phyloP scores from a whole-genome alignment of 2,113 vertebrate genomes.

The Pipra filicauda region DNA sequence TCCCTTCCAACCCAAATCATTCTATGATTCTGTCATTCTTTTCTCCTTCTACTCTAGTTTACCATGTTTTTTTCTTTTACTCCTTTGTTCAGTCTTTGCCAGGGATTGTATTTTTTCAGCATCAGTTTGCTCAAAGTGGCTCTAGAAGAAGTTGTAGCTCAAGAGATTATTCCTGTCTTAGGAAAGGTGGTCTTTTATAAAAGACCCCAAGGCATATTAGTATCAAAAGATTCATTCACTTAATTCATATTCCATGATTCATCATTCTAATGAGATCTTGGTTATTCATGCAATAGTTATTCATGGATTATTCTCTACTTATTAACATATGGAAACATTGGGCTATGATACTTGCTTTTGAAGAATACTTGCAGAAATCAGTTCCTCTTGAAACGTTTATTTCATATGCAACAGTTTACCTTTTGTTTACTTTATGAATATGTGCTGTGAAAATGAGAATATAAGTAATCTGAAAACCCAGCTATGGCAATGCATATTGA shows the following conservation, averaged over 20 bases:
- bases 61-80: not conserved
- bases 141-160: not conserved
- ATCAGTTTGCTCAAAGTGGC: not conserved
- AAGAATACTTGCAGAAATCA: not conserved
- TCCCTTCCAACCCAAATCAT: not conserved
- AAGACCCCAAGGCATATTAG: not conserved
- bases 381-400: not conserved
- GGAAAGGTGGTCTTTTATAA: not conserved
- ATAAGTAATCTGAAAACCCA: not conserved
- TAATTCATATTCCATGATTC: constrained; percentile 17
- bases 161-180: not conserved
- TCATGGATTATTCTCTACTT: constrained; percentile 24
- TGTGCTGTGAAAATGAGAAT: not conserved
- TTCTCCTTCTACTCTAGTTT: not conserved
- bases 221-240: constrained; percentile 6
- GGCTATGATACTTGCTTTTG: constrained; percentile 11
- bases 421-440: not conserved
- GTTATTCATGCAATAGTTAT: constrained; percentile 35
- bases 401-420: not conserved
- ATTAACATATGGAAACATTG: not conserved
- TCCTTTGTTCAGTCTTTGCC: not conserved
- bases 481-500: not conserved
- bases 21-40: not conserved
- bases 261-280: constrained; percentile 30
- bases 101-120: not conserved